phyloP scores from a whole-genome alignment of 2,888 invertebrate species.

The Heliconius ethilla region DNA sequence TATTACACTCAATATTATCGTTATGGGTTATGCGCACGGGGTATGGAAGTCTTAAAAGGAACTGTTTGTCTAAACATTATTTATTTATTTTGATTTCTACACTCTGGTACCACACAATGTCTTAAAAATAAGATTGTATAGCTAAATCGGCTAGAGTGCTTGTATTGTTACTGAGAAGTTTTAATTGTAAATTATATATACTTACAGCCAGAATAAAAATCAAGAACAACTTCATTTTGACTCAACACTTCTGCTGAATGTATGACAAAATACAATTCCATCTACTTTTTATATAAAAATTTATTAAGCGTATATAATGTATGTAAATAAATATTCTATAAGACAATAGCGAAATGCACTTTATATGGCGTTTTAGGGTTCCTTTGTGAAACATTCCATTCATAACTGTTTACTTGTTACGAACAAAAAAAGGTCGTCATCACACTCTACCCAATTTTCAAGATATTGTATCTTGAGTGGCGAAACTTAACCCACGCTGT shows the following conservation, averaged over 20 bases:
- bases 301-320: conserved; percentile 1
- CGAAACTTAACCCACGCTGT: not conserved
- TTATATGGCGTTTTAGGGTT: conserved; percentile 1
- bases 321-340: conserved; percentile 1
- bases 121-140: not conserved
- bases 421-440: not conserved
- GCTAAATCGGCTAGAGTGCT: not conserved
- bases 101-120: not conserved
- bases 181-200: not conserved
- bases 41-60: no score
- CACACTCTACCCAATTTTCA: not conserved
- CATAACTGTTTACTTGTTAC: not conserved
- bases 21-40: not conserved
- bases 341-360: not conserved
- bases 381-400: not conserved
- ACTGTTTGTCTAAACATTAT: no score
- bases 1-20: not conserved
- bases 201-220: not conserved
- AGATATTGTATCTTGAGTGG: not conserved
- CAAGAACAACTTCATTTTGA: conserved; percentile 9
- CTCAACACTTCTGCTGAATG: not conserved
- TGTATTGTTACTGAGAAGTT: not conserved
- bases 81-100: not conserved
- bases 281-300: conserved; percentile 13
- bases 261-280: not conserved